Percentiles rank a stretch among this genome's conserved stretches.
Conservation (phyloP, 2,888 invertebrate species). For the Oscheius sp. region DNA sequence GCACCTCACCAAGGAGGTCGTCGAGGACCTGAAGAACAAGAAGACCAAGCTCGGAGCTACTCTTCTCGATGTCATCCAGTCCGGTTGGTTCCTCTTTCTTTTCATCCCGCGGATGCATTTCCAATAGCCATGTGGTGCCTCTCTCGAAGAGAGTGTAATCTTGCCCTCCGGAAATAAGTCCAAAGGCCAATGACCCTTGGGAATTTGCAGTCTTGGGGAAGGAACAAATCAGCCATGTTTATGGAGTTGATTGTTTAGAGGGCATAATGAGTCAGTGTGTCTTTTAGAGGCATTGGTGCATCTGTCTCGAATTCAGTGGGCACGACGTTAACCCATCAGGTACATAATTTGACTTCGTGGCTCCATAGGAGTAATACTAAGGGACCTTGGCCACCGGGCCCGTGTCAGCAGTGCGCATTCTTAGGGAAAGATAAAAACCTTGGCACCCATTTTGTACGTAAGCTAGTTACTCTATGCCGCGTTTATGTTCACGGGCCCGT, state of each 20-base stretch:
- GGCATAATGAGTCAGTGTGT: too few relatives aligned
- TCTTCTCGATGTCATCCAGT: constrained; percentile 88
- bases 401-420: not conserved
- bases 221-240: too few relatives aligned
- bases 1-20: constrained; percentile 86
- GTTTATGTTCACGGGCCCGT: too few relatives aligned
- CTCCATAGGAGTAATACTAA: too few relatives aligned
- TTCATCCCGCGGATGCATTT: constrained; percentile 9
- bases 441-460: too few relatives aligned
- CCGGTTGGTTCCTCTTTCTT: constrained; percentile 45
- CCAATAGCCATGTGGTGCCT: constrained; percentile 8
- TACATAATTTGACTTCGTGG: too few relatives aligned
- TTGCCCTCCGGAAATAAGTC: constrained; percentile 6
- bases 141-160: constrained; percentile 5
- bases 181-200: constrained; percentile 16
- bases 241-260: not conserved
- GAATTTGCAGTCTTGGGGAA: not conserved
- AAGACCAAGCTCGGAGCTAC: constrained; percentile 93
- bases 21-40: constrained; percentile 90
- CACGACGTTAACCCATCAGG: too few relatives aligned
- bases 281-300: too few relatives aligned
- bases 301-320: too few relatives aligned
- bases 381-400: too few relatives aligned
- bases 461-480: too few relatives aligned
- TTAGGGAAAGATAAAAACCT: not conserved